These are phyloP conservation scores for Ptychoptera contaminata DNA, from an alignment of 2,888 invertebrate genomes.

Conservation along the genomic window DNA sequence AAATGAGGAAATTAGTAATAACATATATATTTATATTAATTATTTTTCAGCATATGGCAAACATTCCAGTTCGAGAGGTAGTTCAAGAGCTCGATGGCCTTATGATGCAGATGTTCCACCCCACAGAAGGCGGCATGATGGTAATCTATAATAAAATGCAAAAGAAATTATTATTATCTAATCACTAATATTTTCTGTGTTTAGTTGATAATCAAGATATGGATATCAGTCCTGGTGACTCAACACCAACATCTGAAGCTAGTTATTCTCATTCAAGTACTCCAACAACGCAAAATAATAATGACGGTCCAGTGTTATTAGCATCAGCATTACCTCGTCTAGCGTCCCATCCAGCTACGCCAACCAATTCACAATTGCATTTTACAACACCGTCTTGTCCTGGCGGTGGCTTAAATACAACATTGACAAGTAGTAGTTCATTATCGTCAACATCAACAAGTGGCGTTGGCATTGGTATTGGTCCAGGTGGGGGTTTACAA, in stretches of 20 bases:
- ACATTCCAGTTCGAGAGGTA: constrained; percentile 56
- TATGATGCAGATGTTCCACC: constrained; percentile 28
- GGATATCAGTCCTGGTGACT: constrained; percentile 87
- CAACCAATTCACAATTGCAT: constrained; percentile 19
- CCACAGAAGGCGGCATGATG: constrained; percentile 29
- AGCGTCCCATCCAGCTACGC: constrained; percentile 27
- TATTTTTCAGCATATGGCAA: constrained; percentile 43
- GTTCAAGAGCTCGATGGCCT: constrained; percentile 31
- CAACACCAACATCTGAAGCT: constrained; percentile 73
- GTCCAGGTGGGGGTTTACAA: neutral
- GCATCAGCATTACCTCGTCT: constrained; percentile 39
- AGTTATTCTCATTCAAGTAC: constrained; percentile 39
- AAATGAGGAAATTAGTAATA: neutral
- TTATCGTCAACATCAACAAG: constrained; percentile 9
- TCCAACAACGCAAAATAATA: constrained; percentile 21
- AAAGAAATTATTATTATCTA: no score
- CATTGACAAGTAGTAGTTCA: constrained; percentile 18
- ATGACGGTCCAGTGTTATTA: constrained; percentile 33
- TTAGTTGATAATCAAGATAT: constrained; percentile 59
- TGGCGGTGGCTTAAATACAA: constrained; percentile 13
- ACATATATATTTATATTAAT: constrained; percentile 3
- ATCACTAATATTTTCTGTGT: constrained; percentile 14
- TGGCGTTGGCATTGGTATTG: neutral
- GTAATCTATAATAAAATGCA: constrained; percentile 11
- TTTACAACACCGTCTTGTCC: constrained; percentile 15